Evolutionary conservation across 1,140 invertebrate genomes (phyloP).

Genomic region (Drosophila mauritiana): DNA sequence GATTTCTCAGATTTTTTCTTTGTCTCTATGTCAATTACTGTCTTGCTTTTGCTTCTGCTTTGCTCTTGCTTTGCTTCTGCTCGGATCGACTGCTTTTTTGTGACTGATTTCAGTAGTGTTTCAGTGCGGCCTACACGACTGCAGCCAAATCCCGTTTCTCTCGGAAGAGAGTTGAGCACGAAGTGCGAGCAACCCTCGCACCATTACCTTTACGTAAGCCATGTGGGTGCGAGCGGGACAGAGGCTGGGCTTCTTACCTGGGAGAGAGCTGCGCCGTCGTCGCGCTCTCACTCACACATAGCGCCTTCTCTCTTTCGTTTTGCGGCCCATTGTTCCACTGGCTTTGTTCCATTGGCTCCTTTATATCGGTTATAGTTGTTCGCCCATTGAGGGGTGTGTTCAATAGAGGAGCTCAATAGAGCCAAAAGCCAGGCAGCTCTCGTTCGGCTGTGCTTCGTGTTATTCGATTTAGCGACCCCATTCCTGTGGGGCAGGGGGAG

Average conservation of each 20-base stretch:
- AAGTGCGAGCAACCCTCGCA: constrained; percentile 18
- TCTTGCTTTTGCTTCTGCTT: constrained; percentile 63
- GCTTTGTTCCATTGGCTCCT: constrained; percentile 83
- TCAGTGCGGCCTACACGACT: constrained; percentile 75
- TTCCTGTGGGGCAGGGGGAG: constrained; percentile 31
- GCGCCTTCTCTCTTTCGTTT: constrained; percentile 49
- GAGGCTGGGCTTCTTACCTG: constrained; percentile 31
- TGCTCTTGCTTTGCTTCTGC: constrained; percentile 69
- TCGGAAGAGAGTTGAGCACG: constrained; percentile 2
- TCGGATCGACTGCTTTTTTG: constrained; percentile 78
- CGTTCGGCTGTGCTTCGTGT: constrained; percentile 72
- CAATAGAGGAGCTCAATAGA: constrained; percentile 76
- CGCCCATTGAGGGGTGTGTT: constrained; percentile 81
- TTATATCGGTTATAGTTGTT: constrained; percentile 81
- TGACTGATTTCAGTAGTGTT: constrained; percentile 76
- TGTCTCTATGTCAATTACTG: constrained; percentile 13
- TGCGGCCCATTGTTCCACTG: constrained; percentile 64
- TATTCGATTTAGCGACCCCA: constrained; percentile 59
- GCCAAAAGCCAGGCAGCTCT: constrained; percentile 17
- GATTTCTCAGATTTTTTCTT: constrained; percentile 1
- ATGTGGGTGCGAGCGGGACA: constrained; percentile 44
- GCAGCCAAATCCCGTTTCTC: constrained; percentile 75
- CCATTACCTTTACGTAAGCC: constrained; percentile 20
- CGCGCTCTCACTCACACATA: constrained; percentile 40
- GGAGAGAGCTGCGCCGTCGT: constrained; percentile 37